These are phyloP conservation scores for Paracanthobrama guichenoti DNA, from an alignment of 2,113 vertebrate species.

Conservation along the genomic window DNA sequence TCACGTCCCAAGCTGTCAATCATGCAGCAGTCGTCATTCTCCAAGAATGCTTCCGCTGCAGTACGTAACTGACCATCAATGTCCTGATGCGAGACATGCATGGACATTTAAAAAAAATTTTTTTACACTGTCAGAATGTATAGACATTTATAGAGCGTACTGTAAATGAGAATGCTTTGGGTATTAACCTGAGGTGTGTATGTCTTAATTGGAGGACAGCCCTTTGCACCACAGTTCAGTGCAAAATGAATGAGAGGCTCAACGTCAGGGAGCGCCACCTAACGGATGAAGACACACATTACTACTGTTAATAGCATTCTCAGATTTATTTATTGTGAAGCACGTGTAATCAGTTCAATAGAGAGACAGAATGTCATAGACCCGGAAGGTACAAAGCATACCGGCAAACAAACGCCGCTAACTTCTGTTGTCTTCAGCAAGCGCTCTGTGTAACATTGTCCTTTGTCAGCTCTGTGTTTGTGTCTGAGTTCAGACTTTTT, in stretches of 20 bases:
- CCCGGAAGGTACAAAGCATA: too few relatives aligned
- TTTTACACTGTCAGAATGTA: neutral
- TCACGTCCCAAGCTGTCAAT: slow-evolving; percentile 74
- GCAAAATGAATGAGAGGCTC: slow-evolving; percentile 82
- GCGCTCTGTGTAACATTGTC: too few relatives aligned
- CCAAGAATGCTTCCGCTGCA: slow-evolving; percentile 78
- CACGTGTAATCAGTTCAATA: too few relatives aligned
- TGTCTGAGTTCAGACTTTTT: too few relatives aligned
- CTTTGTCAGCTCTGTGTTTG: too few relatives aligned
- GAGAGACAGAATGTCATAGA: too few relatives aligned
- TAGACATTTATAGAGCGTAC: neutral
- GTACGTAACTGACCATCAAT: slow-evolving; percentile 74
- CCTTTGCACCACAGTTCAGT: slow-evolving; percentile 77
- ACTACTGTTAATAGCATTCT: neutral
- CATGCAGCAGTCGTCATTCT: slow-evolving; percentile 73
- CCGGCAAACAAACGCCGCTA: too few relatives aligned
- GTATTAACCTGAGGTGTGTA: slow-evolving; percentile 74
- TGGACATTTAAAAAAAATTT: neutral
- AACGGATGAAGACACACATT: slow-evolving; percentile 44
- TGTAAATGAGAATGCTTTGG: neutral
- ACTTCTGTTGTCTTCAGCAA: too few relatives aligned
- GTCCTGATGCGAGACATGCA: slow-evolving; percentile 62
- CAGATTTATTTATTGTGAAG: neutral
- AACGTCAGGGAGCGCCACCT: slow-evolving; percentile 75
- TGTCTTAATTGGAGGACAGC: slow-evolving; percentile 79